These are phyloP conservation scores for Phylloscopus trochilus DNA, from an alignment of 2,113 vertebrate genomes.

Conservation along the genomic window DNA sequence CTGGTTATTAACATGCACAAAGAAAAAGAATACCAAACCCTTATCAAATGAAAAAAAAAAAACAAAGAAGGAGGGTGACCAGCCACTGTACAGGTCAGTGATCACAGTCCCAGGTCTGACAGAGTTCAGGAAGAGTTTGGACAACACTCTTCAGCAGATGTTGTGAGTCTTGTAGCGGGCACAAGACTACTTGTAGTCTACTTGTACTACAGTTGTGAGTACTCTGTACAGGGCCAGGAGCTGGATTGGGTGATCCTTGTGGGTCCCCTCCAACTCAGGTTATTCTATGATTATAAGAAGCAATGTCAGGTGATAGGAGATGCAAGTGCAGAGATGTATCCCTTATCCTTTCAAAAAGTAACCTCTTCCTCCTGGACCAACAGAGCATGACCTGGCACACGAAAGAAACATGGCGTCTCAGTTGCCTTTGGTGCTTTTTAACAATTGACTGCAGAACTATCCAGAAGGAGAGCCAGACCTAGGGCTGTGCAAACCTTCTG, in stretches of 20 bases:
- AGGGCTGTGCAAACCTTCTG: fast-evolving
- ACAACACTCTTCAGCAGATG: too few species aligned
- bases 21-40: background rate
- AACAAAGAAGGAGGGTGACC: background rate
- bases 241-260: background rate
- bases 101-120: too few species aligned
- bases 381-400: fast-evolving
- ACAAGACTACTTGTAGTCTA: too few species aligned
- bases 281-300: background rate
- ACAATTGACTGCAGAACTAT: background rate
- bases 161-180: background rate
- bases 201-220: too few species aligned
- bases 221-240: background rate
- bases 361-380: background rate
- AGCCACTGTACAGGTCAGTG: background rate
- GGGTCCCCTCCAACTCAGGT: too few species aligned
- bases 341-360: background rate
- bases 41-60: background rate
- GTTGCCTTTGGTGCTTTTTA: background rate
- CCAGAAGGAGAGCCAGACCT: fast-evolving
- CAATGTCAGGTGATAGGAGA: background rate
- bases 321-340: fast-evolving
- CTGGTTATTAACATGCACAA: fast-evolving
- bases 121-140: background rate
- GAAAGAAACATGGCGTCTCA: background rate